These are phyloP conservation scores for Alouatta palliata DNA, from an alignment of 2,113 vertebrate genomes.

Conservation along the genomic window DNA sequence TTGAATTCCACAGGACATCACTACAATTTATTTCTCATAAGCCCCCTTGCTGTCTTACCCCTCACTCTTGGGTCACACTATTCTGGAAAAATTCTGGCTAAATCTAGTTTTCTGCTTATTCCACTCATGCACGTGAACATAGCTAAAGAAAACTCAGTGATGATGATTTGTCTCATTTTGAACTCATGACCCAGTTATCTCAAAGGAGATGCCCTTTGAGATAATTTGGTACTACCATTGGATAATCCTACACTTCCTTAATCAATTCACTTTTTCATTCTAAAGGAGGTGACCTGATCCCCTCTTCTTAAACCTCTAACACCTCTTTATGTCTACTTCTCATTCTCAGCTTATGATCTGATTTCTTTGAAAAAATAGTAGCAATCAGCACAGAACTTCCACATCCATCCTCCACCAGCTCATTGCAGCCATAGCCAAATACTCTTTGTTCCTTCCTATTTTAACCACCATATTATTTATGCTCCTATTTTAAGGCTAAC, in stretches of 20 bases:
- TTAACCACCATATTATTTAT: background rate
- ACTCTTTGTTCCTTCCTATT: background rate
- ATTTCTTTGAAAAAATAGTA: background rate
- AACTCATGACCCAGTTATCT: background rate
- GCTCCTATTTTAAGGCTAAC: background rate
- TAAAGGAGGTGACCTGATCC: background rate
- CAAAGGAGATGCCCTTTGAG: background rate
- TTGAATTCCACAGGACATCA: background rate
- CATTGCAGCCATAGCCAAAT: background rate
- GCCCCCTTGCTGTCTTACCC: no score
- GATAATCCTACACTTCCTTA: background rate
- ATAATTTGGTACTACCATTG: background rate
- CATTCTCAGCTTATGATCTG: background rate
- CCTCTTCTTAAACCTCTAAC: background rate
- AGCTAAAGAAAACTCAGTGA: background rate
- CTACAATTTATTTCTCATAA: no score
- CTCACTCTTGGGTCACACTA: no score
- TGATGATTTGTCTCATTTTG: background rate
- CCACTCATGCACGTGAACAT: background rate
- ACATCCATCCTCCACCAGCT: background rate
- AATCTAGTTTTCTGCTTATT: background rate
- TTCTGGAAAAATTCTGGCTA: background rate
- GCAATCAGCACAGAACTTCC: background rate
- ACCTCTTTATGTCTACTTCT: background rate
- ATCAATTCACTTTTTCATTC: background rate